These are phyloP conservation scores for Torymus texanus DNA, from an alignment of 2,888 invertebrate species.

Conservation along the genomic window DNA sequence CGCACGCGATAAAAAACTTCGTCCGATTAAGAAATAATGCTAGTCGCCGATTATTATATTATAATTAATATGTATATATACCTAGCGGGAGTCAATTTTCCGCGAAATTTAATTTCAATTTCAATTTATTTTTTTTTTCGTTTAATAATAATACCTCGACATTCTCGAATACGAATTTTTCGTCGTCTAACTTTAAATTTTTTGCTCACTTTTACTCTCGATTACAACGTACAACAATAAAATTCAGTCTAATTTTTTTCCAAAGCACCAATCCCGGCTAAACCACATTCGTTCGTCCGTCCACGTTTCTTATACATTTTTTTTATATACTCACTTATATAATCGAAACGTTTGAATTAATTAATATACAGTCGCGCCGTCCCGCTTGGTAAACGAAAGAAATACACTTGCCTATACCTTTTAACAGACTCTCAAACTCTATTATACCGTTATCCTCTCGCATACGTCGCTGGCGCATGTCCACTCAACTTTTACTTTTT, in stretches of 20 bases:
- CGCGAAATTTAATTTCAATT: conserved; percentile 3
- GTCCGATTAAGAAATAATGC: conserved; percentile 40
- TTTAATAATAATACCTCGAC: neutral
- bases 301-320: conserved; percentile 20
- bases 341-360: conserved; percentile 2
- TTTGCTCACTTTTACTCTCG: conserved; percentile 42
- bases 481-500: conserved; percentile 28
- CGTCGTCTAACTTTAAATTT: conserved; percentile 35
- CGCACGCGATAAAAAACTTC: conserved; percentile 22
- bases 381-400: conserved; percentile 21
- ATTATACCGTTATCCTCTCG: neutral
- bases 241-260: conserved; percentile 74
- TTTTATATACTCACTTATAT: conserved; percentile 31
- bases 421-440: conserved; percentile 31
- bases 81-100: conserved; percentile 33
- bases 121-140: neutral
- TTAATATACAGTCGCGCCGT: neutral
- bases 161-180: neutral
- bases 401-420: conserved; percentile 55
- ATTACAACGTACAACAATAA: conserved; percentile 69
- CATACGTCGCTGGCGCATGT: neutral
- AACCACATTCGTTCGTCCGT: conserved; percentile 31
- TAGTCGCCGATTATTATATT: neutral
- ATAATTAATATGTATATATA: neutral
- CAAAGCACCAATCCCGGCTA: conserved; percentile 71